A percentile compares a stretch with the other conserved stretches of the same genome.
phyloP scores from a whole-genome alignment of 2,797 vertebrate genomes.

The Centroberyx gerrardi region DNA sequence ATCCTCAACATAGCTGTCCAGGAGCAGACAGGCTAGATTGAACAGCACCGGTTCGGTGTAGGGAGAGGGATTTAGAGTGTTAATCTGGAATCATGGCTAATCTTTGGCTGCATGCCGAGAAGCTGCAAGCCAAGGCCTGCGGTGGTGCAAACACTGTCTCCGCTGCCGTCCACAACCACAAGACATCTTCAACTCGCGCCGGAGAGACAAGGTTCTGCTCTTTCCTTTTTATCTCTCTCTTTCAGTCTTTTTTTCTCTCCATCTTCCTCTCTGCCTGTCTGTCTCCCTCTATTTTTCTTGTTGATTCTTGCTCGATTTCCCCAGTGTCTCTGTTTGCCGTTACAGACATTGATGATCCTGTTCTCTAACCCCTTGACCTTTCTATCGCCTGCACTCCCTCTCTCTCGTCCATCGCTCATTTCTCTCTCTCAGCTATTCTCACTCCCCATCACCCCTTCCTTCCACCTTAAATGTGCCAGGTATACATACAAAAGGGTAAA shows the following conservation, averaged over 20 bases:
- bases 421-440: neutral
- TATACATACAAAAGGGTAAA: slow-evolving; percentile 39
- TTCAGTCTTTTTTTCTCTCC: neutral
- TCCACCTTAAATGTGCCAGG: slow-evolving; percentile 16
- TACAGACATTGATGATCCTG: slow-evolving; percentile 12
- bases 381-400: neutral
- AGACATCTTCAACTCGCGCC: slow-evolving; percentile 31
- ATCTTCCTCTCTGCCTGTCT: slow-evolving; percentile 9
- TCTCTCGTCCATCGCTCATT: neutral
- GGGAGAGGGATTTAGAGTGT: slow-evolving; percentile 67
- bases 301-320: slow-evolving; percentile 3
- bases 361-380: slow-evolving; percentile 42
- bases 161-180: slow-evolving; percentile 33
- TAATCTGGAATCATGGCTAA: slow-evolving; percentile 80
- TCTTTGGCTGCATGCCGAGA: slow-evolving; percentile 70
- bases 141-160: slow-evolving; percentile 12
- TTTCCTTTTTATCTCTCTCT: neutral
- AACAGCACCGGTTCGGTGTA: slow-evolving; percentile 50
- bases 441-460: neutral
- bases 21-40: slow-evolving; percentile 47
- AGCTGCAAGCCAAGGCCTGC: slow-evolving; percentile 47
- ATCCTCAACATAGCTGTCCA: slow-evolving; percentile 61
- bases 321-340: neutral
- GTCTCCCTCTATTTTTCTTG: neutral
- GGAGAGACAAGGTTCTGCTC: slow-evolving; percentile 6